phyloP scores from a whole-genome alignment of 2,888 invertebrate genomes.

The Graphium colonna region DNA sequence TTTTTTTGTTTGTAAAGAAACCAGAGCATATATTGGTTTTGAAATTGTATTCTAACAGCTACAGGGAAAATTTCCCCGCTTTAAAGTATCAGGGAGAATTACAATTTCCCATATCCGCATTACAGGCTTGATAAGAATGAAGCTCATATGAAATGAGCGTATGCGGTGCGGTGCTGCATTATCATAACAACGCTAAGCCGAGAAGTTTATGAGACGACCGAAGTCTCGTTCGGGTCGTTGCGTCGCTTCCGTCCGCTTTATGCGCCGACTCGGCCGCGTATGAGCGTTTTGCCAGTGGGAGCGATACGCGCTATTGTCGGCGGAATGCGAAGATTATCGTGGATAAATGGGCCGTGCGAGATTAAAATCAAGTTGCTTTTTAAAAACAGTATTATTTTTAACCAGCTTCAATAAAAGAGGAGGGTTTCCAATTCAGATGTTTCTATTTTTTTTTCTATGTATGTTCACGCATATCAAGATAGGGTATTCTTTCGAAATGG shows the following conservation, averaged over 20 bases:
- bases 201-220: conserved; percentile 9
- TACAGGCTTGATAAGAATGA: conserved; percentile 7
- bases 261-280: conserved; percentile 1
- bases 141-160: conserved; percentile 2
- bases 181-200: conserved; percentile 10
- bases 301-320: neutral
- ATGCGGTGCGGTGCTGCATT: conserved; percentile 1
- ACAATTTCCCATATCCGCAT: conserved; percentile 5
- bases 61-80: neutral
- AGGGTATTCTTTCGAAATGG: no score
- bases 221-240: conserved; percentile 5
- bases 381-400: no score
- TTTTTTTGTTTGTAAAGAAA: no score
- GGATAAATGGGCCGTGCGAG: neutral
- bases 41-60: neutral
- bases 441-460: no score
- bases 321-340: neutral
- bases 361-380: no score
- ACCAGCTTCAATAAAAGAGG: no score
- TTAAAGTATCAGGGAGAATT: neutral
- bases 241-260: neutral
- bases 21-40: no score
- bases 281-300: neutral
- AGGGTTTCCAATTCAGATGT: no score
- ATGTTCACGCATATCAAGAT: no score